phyloP scores from a whole-genome alignment of 2,113 vertebrate species.

The Tychaedon coryphoeus region DNA sequence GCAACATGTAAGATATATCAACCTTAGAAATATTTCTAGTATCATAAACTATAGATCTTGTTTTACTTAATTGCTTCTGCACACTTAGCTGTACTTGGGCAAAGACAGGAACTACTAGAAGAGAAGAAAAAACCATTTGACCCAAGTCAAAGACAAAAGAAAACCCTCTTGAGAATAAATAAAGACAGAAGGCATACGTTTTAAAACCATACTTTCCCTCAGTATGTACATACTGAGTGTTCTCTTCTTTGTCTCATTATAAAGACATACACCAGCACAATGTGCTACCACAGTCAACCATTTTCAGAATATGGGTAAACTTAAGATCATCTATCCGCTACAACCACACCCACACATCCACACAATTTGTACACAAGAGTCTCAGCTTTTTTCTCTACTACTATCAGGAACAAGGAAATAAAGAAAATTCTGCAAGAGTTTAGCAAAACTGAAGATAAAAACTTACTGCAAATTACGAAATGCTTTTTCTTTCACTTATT shows the following conservation, averaged over 20 bases:
- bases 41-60: neutral
- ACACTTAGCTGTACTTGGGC: neutral
- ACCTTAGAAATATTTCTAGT: neutral
- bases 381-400: too few species aligned
- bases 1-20: neutral
- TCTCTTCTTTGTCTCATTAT: neutral
- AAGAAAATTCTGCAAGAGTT: neutral
- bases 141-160: neutral
- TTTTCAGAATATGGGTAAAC: neutral
- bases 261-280: neutral
- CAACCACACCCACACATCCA: too few species aligned
- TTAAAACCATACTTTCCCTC: neutral
- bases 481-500: neutral
- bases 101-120: neutral
- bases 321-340: neutral
- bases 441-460: neutral
- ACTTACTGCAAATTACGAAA: neutral
- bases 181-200: neutral
- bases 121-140: neutral
- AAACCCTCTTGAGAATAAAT: neutral
- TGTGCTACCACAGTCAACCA: neutral
- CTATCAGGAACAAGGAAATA: neutral
- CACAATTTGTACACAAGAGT: too few species aligned
- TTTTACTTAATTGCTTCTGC: neutral
- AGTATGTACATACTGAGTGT: neutral